Conservation (phyloP, 2,888 invertebrate genomes). For the Ichneumon xanthorius region DNA sequence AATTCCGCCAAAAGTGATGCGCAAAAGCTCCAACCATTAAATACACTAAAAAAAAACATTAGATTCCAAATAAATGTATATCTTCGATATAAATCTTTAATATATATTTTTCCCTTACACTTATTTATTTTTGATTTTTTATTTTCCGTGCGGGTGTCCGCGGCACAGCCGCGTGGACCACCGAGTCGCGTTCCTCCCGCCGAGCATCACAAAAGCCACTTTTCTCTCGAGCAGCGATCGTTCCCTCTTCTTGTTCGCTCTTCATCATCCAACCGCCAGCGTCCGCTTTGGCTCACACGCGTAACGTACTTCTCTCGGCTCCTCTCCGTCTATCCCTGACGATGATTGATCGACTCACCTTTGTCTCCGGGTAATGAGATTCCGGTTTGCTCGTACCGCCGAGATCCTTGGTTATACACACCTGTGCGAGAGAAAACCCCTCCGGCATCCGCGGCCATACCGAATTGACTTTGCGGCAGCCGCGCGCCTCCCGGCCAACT, state of each 20-base stretch:
- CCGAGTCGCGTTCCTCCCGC: background rate
- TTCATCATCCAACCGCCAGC: background rate
- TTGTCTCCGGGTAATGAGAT: constrained; percentile 82
- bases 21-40: too few species aligned
- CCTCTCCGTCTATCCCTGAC: constrained; percentile 57
- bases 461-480: background rate
- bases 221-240: constrained; percentile 4
- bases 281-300: background rate
- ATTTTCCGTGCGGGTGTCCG: background rate
- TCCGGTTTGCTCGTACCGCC: constrained; percentile 74
- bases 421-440: constrained; percentile 29
- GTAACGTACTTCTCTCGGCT: constrained; percentile 20
- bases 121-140: too few species aligned
- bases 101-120: background rate
- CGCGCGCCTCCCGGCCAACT: constrained; percentile 15
- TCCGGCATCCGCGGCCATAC: constrained; percentile 29
- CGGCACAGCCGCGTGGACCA: background rate
- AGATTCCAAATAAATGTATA: background rate
- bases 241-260: constrained; percentile 7
- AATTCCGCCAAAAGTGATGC: too few species aligned
- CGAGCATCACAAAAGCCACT: constrained; percentile 4
- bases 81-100: background rate
- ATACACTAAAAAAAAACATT: too few species aligned
- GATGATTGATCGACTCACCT: constrained; percentile 81
- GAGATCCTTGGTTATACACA: constrained; percentile 5